Percentiles rank a stretch among this genome's conserved stretches.
phyloP scores from a whole-genome alignment of 2,888 invertebrate species.

The Troides helena region DNA sequence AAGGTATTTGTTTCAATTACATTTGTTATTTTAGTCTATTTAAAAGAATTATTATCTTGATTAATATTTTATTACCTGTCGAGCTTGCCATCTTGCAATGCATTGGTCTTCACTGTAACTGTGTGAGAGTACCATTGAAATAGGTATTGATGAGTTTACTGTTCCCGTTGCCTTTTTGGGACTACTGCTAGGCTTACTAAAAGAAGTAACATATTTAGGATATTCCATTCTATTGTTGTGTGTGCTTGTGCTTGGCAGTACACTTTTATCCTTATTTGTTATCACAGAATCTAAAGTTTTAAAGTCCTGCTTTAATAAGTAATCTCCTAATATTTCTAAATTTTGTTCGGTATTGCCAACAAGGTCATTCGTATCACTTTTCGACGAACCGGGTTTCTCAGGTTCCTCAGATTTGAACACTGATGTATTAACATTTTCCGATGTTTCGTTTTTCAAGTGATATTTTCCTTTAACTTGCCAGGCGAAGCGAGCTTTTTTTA shows the following conservation, averaged over 20 bases:
- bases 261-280: slow-evolving; percentile 48
- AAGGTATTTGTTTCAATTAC: neutral
- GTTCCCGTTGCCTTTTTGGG: slow-evolving; percentile 38
- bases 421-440: slow-evolving; percentile 40
- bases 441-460: slow-evolving; percentile 75
- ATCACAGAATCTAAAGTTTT: slow-evolving; percentile 57
- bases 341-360: slow-evolving; percentile 59
- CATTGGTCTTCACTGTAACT: slow-evolving; percentile 62
- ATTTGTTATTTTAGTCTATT: neutral
- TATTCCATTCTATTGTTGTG: slow-evolving; percentile 50
- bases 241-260: slow-evolving; percentile 49
- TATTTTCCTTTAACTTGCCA: slow-evolving; percentile 85
- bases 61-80: slow-evolving; percentile 68
- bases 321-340: slow-evolving; percentile 62
- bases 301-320: slow-evolving; percentile 63
- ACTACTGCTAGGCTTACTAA: slow-evolving; percentile 39
- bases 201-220: slow-evolving; percentile 58
- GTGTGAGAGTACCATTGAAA: slow-evolving; percentile 50
- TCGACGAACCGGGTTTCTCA: slow-evolving; percentile 42
- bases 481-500: slow-evolving; percentile 83
- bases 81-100: slow-evolving; percentile 82
- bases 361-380: slow-evolving; percentile 44
- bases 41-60: neutral
- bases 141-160: slow-evolving; percentile 39
- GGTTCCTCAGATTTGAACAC: slow-evolving; percentile 36